Evolutionary conservation across 2,888 invertebrate species (phyloP).

Genomic region (Tolmerus cingulatus): DNA sequence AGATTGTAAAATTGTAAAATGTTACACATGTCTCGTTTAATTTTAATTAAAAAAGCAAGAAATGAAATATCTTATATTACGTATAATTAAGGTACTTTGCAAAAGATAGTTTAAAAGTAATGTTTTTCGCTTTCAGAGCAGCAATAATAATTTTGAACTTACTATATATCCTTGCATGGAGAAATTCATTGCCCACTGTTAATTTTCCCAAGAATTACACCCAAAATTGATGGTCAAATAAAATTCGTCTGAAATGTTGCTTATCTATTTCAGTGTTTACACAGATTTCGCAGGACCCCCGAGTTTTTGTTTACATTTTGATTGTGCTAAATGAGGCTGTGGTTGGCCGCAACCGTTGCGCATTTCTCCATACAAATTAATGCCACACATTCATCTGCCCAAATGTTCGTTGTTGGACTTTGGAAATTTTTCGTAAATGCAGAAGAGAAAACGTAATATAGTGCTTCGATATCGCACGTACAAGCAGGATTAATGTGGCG

Average conservation of each 20-base stretch:
- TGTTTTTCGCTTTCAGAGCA: not conserved
- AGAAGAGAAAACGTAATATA: not conserved
- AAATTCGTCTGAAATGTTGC: not conserved
- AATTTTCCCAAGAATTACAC: not conserved
- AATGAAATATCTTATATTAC: no score
- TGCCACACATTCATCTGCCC: not conserved
- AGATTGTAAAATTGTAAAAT: no score
- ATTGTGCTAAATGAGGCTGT: not conserved
- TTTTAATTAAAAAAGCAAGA: no score
- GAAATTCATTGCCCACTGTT: not conserved
- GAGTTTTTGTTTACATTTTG: not conserved
- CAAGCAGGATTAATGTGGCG: not conserved
- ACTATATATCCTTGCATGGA: not conserved
- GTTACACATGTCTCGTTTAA: no score
- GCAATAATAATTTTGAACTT: not conserved
- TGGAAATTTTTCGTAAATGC: not conserved
- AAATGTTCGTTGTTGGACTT: not conserved
- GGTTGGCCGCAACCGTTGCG: not conserved
- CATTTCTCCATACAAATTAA: not conserved
- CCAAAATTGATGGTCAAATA: not conserved
- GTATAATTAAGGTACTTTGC: not conserved
- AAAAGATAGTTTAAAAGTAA: not conserved
- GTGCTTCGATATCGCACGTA: not conserved
- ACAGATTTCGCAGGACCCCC: not conserved
- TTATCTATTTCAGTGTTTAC: not conserved